Evolutionary conservation across 2,113 vertebrate species (phyloP).

Genomic region (Saguinus midas): DNA sequence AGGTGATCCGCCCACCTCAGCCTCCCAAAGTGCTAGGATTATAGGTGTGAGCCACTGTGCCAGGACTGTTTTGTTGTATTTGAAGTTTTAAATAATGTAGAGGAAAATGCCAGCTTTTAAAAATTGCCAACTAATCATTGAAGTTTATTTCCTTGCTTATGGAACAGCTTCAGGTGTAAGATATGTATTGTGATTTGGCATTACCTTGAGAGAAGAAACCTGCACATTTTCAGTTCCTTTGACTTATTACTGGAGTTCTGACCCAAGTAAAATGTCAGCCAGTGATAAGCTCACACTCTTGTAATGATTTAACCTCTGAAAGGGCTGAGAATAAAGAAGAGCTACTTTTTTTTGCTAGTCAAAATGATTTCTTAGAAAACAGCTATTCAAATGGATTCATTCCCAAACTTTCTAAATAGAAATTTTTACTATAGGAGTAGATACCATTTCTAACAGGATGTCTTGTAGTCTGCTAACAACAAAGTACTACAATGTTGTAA

Average conservation of each 20-base stretch:
- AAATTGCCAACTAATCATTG: not conserved
- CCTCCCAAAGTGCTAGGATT: no score
- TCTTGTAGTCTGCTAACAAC: not conserved
- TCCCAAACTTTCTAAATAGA: not conserved
- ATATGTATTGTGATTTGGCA: not conserved
- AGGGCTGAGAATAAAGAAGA: slow-evolving; percentile 15
- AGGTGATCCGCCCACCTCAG: no score
- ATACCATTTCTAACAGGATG: not conserved
- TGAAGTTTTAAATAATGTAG: slow-evolving; percentile 17
- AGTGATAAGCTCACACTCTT: not conserved
- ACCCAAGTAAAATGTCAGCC: not conserved
- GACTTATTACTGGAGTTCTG: not conserved
- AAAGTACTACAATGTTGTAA: not conserved
- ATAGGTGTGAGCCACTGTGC: no score
- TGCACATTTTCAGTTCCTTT: slow-evolving; percentile 24
- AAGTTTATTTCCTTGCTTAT: not conserved
- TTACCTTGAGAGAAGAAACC: not conserved
- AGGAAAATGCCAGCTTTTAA: not conserved
- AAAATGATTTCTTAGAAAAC: slow-evolving; percentile 34
- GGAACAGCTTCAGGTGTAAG: not conserved
- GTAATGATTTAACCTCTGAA: slow-evolving; percentile 11
- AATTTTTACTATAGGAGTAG: not conserved
- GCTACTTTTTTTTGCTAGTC: not conserved
- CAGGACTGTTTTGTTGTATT: not conserved
- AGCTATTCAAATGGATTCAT: not conserved